These are phyloP conservation scores for Melanotus villosus DNA, from an alignment of 2,888 invertebrate genomes.

Conservation along the genomic window DNA sequence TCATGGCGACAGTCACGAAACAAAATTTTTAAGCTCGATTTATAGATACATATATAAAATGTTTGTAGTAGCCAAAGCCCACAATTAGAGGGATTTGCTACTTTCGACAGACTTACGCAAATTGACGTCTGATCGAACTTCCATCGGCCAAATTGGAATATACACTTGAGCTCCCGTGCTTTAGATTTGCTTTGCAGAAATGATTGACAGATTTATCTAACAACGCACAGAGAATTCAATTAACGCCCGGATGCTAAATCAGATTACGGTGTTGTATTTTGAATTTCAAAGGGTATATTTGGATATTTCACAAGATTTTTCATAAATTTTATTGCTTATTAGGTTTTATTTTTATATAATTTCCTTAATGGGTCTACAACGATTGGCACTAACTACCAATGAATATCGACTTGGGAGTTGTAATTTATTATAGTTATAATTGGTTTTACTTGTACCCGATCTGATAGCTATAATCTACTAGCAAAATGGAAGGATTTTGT, in stretches of 20 bases:
- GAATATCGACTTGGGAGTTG: no score
- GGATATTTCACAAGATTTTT: no score
- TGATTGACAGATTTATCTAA: constrained; percentile 27
- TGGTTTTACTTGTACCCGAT: no score
- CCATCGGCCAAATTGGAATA: constrained; percentile 1
- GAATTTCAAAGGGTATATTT: no score
- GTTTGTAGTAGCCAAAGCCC: background rate
- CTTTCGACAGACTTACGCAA: constrained; percentile 4
- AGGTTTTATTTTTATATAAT: no score
- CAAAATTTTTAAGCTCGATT: background rate
- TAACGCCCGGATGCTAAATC: background rate
- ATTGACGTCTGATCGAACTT: background rate
- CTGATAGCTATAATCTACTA: no score
- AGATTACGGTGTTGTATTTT: no score
- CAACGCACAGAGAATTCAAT: background rate
- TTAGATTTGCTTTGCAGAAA: background rate
- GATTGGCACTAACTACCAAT: no score
- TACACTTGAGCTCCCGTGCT: background rate
- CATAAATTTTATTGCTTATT: no score
- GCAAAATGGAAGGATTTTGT: no score
- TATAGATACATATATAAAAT: background rate
- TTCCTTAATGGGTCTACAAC: no score
- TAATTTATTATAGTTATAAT: no score
- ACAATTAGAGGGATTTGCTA: background rate
- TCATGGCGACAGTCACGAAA: background rate